A percentile compares a stretch with the other conserved stretches of the same genome.
Conservation (phyloP, 1,140 invertebrate species). For the Octopus sinensis region DNA sequence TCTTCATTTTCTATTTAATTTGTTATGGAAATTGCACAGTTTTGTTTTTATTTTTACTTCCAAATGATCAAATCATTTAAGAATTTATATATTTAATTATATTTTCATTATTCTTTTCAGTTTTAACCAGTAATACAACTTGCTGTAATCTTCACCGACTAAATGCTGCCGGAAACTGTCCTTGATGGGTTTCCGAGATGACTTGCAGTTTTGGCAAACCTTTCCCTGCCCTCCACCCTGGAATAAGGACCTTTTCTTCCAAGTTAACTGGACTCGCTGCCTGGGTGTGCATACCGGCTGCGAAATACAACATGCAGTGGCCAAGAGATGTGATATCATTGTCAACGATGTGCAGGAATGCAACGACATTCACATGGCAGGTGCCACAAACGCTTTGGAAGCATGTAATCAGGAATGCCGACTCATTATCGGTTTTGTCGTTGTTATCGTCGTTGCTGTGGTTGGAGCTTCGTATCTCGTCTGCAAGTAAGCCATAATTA, state of each 20-base stretch:
- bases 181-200: constrained; percentile 7
- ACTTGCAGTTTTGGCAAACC: constrained; percentile 18
- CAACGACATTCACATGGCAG: not conserved
- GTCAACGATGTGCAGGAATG: constrained; percentile 3
- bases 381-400: not conserved
- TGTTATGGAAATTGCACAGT: no score
- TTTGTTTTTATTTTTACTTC: no score
- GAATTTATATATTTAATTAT: no score
- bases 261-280: constrained; percentile 21
- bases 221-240: constrained; percentile 24
- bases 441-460: constrained; percentile 11
- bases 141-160: not conserved
- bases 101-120: no score
- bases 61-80: no score
- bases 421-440: not conserved
- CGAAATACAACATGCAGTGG: constrained; percentile 2
- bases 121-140: no score
- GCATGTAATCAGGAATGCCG: not conserved
- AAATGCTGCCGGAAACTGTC: not conserved
- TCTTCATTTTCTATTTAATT: no score
- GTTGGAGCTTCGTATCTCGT: not conserved
- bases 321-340: constrained; percentile 1
- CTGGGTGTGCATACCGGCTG: constrained; percentile 11
- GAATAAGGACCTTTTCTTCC: constrained; percentile 20
- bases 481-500: not conserved